Conservation (phyloP, 1,140 invertebrate genomes). For the Rhopalosiphum padi region DNA sequence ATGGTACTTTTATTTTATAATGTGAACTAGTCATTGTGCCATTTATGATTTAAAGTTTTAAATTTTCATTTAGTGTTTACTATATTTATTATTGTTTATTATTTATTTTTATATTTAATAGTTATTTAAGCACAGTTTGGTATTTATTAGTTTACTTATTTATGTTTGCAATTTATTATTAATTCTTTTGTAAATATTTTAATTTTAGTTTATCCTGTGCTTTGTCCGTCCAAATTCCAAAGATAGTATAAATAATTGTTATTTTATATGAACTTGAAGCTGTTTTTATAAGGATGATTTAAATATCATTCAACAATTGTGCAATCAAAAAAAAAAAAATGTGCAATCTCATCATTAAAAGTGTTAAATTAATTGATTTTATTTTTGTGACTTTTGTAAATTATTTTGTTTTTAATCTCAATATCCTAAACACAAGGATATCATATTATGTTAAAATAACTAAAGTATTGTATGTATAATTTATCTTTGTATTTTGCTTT, state of each 20-base stretch:
- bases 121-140: not conserved
- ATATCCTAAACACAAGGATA: not conserved
- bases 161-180: not conserved
- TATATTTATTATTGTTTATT: slow-evolving; percentile 46
- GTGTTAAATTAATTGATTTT: not conserved
- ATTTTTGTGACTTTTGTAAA: not conserved
- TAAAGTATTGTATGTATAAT: not conserved
- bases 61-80: not conserved
- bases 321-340: slow-evolving; percentile 6
- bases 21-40: slow-evolving; percentile 54
- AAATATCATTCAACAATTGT: not conserved
- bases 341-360: not conserved
- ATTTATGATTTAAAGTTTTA: slow-evolving; percentile 26
- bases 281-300: not conserved
- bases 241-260: slow-evolving; percentile 24
- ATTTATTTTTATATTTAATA: slow-evolving; percentile 34
- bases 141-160: not conserved
- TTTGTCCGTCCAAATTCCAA: slow-evolving; percentile 42
- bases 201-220: not conserved
- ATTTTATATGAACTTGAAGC: not conserved
- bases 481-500: slow-evolving; percentile 12
- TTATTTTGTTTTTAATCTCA: not conserved
- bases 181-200: not conserved
- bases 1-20: slow-evolving; percentile 1
- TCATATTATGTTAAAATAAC: not conserved